Conservation (phyloP, 2,113 vertebrate species). For the Toxotes jaculatrix region DNA sequence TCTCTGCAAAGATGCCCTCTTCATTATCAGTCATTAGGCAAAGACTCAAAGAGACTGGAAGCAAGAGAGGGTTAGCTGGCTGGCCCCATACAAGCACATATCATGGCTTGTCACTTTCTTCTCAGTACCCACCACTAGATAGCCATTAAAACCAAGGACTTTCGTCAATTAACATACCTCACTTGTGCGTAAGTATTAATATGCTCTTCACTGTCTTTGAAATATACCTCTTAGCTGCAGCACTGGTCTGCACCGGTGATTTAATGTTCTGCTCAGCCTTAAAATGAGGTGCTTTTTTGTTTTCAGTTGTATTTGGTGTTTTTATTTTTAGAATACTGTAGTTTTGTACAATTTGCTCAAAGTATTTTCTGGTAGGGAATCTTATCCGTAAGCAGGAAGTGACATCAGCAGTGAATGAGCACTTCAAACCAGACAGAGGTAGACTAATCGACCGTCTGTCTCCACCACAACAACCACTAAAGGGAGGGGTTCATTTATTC, state of each 20-base stretch:
- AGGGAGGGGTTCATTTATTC: neutral
- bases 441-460: conserved; percentile 15
- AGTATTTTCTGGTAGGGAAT: neutral
- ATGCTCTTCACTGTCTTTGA: conserved; percentile 46
- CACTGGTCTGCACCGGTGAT: conserved; percentile 10
- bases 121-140: conserved; percentile 29
- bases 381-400: neutral
- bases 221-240: conserved; percentile 24
- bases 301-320: neutral
- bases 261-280: conserved; percentile 12
- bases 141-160: conserved; percentile 60
- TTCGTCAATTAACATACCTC: conserved; percentile 57
- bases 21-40: conserved; percentile 80
- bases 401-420: conserved; percentile 8
- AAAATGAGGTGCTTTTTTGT: neutral
- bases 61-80: conserved; percentile 55
- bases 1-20: conserved; percentile 73
- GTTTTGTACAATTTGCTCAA: neutral
- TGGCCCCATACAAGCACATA: conserved; percentile 55
- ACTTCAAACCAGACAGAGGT: conserved; percentile 3
- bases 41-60: conserved; percentile 51
- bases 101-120: conserved; percentile 62
- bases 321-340: neutral
- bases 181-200: conserved; percentile 20
- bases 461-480: conserved; percentile 24